A percentile compares a stretch with the other conserved stretches of the same genome.
Evolutionary conservation across 2,113 vertebrate genomes (phyloP).

Genomic region (Microcebus tavaratra): DNA sequence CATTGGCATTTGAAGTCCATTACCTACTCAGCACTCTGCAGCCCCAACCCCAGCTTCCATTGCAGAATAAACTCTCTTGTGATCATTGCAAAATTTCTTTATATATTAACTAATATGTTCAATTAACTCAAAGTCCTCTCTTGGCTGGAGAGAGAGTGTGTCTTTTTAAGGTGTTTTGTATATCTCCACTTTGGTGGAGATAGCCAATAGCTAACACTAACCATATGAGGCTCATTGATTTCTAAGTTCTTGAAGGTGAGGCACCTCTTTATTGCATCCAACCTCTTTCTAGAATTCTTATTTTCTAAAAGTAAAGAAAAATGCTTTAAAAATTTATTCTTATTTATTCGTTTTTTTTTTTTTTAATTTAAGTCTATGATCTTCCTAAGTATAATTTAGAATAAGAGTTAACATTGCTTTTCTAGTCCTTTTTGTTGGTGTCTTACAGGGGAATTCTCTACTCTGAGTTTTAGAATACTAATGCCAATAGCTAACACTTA

Average conservation of each 20-base stretch:
- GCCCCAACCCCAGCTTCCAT: neutral
- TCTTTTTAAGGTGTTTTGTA: neutral
- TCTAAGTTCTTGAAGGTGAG: neutral
- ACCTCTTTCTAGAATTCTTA: neutral
- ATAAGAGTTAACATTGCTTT: neutral
- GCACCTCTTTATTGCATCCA: neutral
- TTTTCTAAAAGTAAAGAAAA: constrained; percentile 18
- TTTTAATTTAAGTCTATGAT: neutral
- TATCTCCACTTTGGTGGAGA: neutral
- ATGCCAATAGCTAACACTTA: neutral
- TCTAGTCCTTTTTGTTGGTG: neutral
- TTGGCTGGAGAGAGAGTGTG: neutral
- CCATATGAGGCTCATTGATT: neutral
- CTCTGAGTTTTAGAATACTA: neutral
- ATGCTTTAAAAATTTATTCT: neutral
- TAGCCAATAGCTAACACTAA: neutral
- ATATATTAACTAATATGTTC: neutral
- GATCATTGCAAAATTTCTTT: neutral
- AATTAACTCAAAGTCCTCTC: neutral
- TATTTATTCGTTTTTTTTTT: neutral
- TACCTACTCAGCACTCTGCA: neutral
- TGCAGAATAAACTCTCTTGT: neutral
- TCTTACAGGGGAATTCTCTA: neutral
- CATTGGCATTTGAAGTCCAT: neutral
- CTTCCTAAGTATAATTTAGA: neutral